These are phyloP conservation scores for Ceuthmochares aereus DNA, from an alignment of 2,113 vertebrate species.

Conservation along the genomic window DNA sequence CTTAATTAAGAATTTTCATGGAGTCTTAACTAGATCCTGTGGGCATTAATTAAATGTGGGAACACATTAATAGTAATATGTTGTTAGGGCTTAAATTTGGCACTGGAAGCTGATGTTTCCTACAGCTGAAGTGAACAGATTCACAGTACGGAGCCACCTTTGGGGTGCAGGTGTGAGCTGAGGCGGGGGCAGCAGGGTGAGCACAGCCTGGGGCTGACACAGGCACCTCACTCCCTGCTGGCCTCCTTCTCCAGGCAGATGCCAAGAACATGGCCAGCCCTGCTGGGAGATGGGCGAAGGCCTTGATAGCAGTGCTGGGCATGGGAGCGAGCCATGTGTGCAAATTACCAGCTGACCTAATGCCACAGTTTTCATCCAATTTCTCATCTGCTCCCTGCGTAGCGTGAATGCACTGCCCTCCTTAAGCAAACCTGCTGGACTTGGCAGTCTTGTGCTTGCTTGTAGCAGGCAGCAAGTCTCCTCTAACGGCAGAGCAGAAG, in stretches of 20 bases:
- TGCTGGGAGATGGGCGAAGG: not conserved
- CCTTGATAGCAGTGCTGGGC: rapidly evolving
- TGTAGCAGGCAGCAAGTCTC: rapidly evolving
- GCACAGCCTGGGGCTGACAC: rapidly evolving
- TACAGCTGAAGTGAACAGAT: not conserved
- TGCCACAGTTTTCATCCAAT: not conserved
- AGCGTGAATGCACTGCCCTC: rapidly evolving
- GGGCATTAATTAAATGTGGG: not conserved
- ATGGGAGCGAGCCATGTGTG: rapidly evolving
- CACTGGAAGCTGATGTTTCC: not conserved
- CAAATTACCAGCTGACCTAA: not conserved
- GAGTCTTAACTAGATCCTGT: not conserved
- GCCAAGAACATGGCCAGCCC: not conserved
- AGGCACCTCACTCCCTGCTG: rapidly evolving
- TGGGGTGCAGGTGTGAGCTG: not conserved
- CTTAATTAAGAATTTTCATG: not conserved
- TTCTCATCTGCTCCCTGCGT: rapidly evolving
- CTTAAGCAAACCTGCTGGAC: not conserved
- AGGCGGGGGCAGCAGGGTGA: not conserved
- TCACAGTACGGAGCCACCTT: not conserved
- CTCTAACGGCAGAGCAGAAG: not conserved
- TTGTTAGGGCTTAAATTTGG: not conserved
- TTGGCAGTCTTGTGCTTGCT: rapidly evolving
- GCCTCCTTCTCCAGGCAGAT: not conserved
- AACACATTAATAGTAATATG: not conserved